Conservation (phyloP, 1,140 invertebrate species). For the Hycleus phaleratus region DNA sequence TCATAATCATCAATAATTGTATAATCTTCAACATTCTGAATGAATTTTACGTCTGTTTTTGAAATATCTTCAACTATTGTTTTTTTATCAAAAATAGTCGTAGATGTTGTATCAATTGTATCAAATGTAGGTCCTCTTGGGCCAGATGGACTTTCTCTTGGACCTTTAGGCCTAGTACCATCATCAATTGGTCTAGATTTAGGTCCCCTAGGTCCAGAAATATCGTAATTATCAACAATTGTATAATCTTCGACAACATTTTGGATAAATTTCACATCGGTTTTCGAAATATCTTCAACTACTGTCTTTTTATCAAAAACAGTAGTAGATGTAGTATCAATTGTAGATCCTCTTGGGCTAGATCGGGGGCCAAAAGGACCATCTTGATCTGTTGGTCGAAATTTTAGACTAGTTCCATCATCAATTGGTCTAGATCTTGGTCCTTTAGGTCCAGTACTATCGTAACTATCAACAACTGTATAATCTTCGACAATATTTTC, state of each 20-base stretch:
- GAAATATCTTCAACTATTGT: neutral
- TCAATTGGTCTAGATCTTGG: neutral
- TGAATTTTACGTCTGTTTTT: neutral
- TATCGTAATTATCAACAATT: slow-evolving; percentile 15
- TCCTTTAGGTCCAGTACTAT: slow-evolving; percentile 16
- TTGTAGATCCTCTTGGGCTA: too few species aligned
- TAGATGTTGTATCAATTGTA: too few species aligned
- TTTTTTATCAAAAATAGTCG: neutral
- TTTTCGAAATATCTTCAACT: neutral
- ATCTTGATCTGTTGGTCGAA: neutral
- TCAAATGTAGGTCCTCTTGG: too few species aligned
- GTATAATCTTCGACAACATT: slow-evolving; percentile 11
- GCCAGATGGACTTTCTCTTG: too few species aligned
- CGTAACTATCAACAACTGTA: slow-evolving; percentile 10
- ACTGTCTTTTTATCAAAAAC: too few species aligned
- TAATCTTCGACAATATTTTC: slow-evolving; percentile 16
- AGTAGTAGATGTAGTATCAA: too few species aligned
- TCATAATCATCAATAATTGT: slow-evolving; percentile 14
- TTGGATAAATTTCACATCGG: slow-evolving; percentile 8
- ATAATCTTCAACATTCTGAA: slow-evolving; percentile 19
- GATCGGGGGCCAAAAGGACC: neutral
- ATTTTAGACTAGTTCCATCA: neutral
- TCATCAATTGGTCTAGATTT: slow-evolving; percentile 5
- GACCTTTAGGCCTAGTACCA: neutral
- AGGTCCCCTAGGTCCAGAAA: slow-evolving; percentile 8